Percentiles rank a stretch among this genome's conserved stretches.
phyloP scores from a whole-genome alignment of 2,888 invertebrate genomes.

The Amphipyra berbera region DNA sequence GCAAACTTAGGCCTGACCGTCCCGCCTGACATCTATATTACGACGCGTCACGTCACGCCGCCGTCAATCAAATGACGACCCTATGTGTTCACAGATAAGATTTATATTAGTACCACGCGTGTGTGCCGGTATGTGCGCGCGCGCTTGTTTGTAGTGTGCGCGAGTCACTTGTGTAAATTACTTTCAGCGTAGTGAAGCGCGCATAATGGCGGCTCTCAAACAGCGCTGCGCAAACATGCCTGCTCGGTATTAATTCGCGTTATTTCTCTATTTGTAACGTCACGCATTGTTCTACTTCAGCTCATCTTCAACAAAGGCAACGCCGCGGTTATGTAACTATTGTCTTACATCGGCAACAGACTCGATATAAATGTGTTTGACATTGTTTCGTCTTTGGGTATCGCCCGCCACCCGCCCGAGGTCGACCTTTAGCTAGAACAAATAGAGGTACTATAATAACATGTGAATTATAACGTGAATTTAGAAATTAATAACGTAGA shows the following conservation, averaged over 20 bases:
- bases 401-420: conserved; percentile 4
- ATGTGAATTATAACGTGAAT: neutral
- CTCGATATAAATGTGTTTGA: conserved; percentile 23
- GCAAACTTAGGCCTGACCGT: conserved; percentile 73
- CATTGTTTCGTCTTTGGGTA: conserved; percentile 45
- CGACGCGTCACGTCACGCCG: conserved; percentile 38
- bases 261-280: conserved; percentile 54
- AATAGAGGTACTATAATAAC: neutral
- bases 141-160: conserved; percentile 64
- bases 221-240: conserved; percentile 55
- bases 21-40: conserved; percentile 80
- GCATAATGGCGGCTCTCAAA: conserved; percentile 50
- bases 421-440: conserved; percentile 31
- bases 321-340: conserved; percentile 29
- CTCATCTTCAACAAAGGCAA: conserved; percentile 28
- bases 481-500: no score
- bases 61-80: conserved; percentile 65
- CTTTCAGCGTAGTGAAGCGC: conserved; percentile 62
- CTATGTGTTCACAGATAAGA: conserved; percentile 59
- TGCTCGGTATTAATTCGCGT: conserved; percentile 55
- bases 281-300: conserved; percentile 44
- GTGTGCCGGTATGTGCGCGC: conserved; percentile 2
- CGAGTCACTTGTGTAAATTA: conserved; percentile 85
- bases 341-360: conserved; percentile 9
- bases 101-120: conserved; percentile 46